Base-by-base conservation (phyloP, 92 coral and sea anemone species). In the Isaurus tuberculatus region DNA sequence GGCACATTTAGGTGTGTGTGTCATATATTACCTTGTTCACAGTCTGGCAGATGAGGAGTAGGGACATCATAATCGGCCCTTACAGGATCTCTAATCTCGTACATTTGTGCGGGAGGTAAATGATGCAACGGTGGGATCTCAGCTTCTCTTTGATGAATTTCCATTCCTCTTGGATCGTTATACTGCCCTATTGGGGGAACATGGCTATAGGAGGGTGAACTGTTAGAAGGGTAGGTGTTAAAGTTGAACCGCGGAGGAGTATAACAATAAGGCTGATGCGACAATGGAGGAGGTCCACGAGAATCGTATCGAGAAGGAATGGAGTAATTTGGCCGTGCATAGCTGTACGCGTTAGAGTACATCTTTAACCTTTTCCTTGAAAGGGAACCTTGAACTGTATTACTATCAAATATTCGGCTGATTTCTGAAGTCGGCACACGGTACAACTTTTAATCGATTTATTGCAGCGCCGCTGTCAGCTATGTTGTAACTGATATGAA, bases 231-330 rank as follows among this genome's bases (percentile, higher is more conserved):
- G 84, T 91, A 94, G 31, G 93, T 73, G 86, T 69, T 93, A 58
- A 83, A 93, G 58, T 89, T 37, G 55, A 86, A 93, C 61, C 92
- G 92, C 69, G 94, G 68, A 48, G 95, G 84, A 72, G 95, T 85
- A 73, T 89, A 91, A 40, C 83, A 89, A 83, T 89, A 94, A 27
- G 98, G 98, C 36, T 93, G 98, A 70, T 94, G 98, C 0, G 98
- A 86, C 17, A 94, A 61, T 30, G 98, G 95, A 30, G 98, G 98
- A 17, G 98, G 98, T 2, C 88, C 86, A 64, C 82, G 92, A 30
- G 91, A 55, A 32, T 91, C 93, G 81, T 71, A 63, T 8, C 69
- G 95, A 15, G 95, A 87, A 16, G 95, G 65, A 29, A 93, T 84
- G 14, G 91, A 79, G 70, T 91, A 91, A 20, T 91, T 84, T 6